Percentiles rank a stretch among this genome's conserved stretches.
phyloP scores from a whole-genome alignment of 2,113 vertebrate species.

The Mixornis gularis region DNA sequence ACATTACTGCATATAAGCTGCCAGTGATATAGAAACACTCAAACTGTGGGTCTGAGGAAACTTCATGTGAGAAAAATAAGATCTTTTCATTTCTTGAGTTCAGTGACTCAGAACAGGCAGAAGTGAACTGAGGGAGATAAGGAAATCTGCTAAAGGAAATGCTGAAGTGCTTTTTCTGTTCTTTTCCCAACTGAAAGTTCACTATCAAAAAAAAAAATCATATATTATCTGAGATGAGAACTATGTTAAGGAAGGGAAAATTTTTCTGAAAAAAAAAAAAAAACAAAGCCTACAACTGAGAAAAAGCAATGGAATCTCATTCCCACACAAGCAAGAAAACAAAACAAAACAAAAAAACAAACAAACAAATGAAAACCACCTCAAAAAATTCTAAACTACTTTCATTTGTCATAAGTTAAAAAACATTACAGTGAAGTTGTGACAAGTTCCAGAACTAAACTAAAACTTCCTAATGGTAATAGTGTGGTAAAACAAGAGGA shows the following conservation, averaged over 20 bases:
- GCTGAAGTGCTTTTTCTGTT: background rate
- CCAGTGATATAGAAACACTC: background rate
- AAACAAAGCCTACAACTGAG: background rate
- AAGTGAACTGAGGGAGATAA: background rate
- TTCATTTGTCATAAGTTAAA: background rate
- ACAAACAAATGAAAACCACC: background rate
- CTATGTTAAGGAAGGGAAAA: background rate
- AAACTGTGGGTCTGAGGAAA: background rate
- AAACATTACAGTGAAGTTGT: background rate
- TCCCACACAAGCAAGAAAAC: background rate
- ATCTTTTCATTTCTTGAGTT: slow-evolving; percentile 33
- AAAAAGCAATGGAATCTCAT: background rate
- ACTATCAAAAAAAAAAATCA: background rate
- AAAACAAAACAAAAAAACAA: background rate
- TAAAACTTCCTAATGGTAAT: background rate
- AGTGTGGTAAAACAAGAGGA: background rate
- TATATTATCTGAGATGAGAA: background rate
- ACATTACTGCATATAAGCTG: background rate
- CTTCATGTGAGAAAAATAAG: background rate
- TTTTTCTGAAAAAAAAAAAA: background rate
- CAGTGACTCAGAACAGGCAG: background rate
- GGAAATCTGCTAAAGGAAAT: background rate
- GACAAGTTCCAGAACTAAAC: background rate
- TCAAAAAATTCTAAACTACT: background rate
- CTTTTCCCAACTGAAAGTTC: background rate